Base-by-base conservation (phyloP, 2,113 vertebrate genomes). In the Calyptommatus sinebrachiatus region DNA sequence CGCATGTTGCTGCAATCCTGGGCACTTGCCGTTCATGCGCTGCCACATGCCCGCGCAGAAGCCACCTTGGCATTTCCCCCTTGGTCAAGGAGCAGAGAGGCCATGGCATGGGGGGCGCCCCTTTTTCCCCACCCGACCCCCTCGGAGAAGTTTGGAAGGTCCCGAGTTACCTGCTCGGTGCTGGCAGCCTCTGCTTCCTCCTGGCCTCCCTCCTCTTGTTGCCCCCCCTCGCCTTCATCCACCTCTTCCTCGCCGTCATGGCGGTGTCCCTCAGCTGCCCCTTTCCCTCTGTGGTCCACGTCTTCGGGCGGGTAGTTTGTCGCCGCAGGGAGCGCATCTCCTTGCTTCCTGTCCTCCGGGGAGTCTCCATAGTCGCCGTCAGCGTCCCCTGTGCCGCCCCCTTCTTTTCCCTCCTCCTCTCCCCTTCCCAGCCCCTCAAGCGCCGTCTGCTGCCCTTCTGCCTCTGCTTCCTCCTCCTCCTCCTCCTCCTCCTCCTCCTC, bases 161-260 rank as follows among this genome's bases (percentile, higher is more conserved):
- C 76, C n/a, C 5, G 31, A 67, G 68, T 35, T 92, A 94, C 93
- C 93, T 94, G 92, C 80, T 92, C 89, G 16, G 82, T 28, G 82
- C 80, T 21, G 68, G 53, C 24, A 57, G 82, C 68, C 77, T 90
- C 85, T 9, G 80, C 81, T 61, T 89, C 86, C 5, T 68, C 50
- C 7, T 28, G 72, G 48, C 80, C 50, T 20, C 46, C 77, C 21
- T 2, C 67, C 28, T 3, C 31, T 14, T 2, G 53, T 1, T 35
- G 75, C 12, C 78, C 76, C 28, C 72, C 86, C 16, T 31, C 71
- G 29, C 50, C 45, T 6, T 60, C 71, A 28, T n/a, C 24, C 28
- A 45, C 50, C 8, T 71, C 81, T 10, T 48, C 60, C 26, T 21
- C 61, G 31, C 26, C 68, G 14, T n/a, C 46, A 46, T 16, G 22